These are phyloP conservation scores for Tenualosa ilisha DNA, from an alignment of 2,797 vertebrate genomes.

Conservation along the genomic window DNA sequence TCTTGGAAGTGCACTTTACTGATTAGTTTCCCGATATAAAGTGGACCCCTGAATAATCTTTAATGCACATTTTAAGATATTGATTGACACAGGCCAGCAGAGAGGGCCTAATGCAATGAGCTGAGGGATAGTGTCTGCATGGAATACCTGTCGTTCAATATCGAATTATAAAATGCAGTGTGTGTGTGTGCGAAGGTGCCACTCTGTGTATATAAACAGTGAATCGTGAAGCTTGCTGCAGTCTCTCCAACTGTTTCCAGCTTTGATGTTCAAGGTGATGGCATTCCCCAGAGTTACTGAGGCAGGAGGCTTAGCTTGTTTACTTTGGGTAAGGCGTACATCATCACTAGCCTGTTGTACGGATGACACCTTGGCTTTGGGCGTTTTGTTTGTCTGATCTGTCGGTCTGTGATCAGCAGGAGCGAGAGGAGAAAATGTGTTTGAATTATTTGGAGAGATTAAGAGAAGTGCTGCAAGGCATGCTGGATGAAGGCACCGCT, in stretches of 20 bases:
- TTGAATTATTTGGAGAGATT: slow-evolving; percentile 61
- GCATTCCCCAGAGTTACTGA: neutral
- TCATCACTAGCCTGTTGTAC: neutral
- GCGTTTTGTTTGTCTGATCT: neutral
- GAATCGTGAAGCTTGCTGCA: neutral
- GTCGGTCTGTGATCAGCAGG: neutral
- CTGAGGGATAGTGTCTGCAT: neutral
- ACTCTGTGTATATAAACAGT: neutral
- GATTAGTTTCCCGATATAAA: slow-evolving; percentile 56
- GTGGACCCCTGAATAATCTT: slow-evolving; percentile 44
- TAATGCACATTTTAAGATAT: slow-evolving; percentile 60
- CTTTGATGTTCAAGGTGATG: slow-evolving; percentile 22
- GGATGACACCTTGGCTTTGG: neutral
- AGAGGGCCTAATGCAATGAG: slow-evolving; percentile 53
- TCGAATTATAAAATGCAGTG: neutral
- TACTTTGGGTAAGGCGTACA: neutral
- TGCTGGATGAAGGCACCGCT: slow-evolving; percentile 46
- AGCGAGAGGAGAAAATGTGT: slow-evolving; percentile 26
- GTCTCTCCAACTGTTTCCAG: neutral
- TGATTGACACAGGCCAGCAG: slow-evolving; percentile 45
- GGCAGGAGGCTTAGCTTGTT: slow-evolving; percentile 10
- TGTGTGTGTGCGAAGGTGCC: neutral
- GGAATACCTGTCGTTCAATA: neutral
- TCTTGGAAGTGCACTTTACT: slow-evolving; percentile 61
- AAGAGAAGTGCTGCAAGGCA: slow-evolving; percentile 49